Evolutionary conservation across 2,797 vertebrate genomes (phyloP).

Genomic region (Crenuchus spilurus): DNA sequence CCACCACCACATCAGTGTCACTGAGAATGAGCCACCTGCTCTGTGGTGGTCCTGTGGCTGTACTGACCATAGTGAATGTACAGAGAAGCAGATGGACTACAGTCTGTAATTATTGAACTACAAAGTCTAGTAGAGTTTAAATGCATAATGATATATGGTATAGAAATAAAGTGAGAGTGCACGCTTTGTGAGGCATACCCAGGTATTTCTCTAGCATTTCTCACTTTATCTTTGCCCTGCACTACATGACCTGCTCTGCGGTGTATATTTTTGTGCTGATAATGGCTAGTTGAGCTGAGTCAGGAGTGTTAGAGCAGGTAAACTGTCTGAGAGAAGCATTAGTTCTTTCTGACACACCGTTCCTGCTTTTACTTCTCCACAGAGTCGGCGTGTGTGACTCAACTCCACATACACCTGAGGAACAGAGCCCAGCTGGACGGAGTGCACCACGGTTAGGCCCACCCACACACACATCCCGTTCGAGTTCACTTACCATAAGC

Average conservation of each 20-base stretch:
- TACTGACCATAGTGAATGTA: too few species aligned
- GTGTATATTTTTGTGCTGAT: neutral
- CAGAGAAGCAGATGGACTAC: too few species aligned
- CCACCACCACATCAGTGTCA: too few species aligned
- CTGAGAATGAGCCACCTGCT: too few species aligned
- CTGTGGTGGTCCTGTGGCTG: too few species aligned
- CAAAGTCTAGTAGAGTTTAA: too few species aligned
- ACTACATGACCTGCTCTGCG: neutral
- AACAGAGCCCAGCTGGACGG: constrained; percentile 69
- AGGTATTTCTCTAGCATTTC: too few species aligned
- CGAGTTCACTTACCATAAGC: constrained; percentile 7
- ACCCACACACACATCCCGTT: constrained; percentile 9
- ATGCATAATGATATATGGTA: too few species aligned
- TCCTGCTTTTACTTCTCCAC: constrained; percentile 39
- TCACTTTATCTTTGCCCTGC: neutral
- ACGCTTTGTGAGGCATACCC: too few species aligned
- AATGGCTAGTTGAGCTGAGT: neutral
- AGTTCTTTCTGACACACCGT: neutral
- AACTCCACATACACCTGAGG: constrained; percentile 68
- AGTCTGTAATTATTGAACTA: too few species aligned
- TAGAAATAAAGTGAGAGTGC: too few species aligned
- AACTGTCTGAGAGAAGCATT: neutral
- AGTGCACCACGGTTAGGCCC: constrained; percentile 69
- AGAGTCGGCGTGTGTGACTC: constrained; percentile 71
- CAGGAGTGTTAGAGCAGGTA: neutral